phyloP scores from a whole-genome alignment of 2,113 vertebrate species.

The Globicephala melas region DNA sequence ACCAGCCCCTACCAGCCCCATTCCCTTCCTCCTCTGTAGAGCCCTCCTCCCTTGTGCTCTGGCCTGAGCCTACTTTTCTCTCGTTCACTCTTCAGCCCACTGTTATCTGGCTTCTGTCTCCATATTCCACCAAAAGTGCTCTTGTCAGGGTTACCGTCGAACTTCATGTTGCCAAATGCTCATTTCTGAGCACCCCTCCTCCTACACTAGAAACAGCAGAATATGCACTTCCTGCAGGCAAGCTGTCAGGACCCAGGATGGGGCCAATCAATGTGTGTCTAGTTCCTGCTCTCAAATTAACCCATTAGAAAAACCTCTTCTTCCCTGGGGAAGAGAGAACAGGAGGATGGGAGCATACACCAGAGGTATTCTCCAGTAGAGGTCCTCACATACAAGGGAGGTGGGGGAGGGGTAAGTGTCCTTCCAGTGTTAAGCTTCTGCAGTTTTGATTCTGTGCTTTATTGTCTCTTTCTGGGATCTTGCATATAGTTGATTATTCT shows the following conservation, averaged over 20 bases:
- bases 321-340: neutral
- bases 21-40: neutral
- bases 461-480: neutral
- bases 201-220: neutral
- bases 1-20: neutral
- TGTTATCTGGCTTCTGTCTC: neutral
- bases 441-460: neutral
- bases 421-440: neutral
- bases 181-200: neutral
- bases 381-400: neutral
- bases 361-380: neutral
- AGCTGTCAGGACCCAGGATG: neutral
- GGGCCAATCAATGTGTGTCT: accelerated
- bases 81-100: neutral
- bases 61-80: neutral
- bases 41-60: neutral
- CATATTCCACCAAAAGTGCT: neutral
- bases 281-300: neutral
- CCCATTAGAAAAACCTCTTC: neutral
- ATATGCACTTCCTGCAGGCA: neutral
- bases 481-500: neutral
- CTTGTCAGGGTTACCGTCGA: neutral
- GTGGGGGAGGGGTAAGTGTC: neutral
- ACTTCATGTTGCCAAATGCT: neutral
- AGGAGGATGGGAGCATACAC: neutral